Conservation (phyloP, 2,888 invertebrate species). For the Agonopterix arenella region DNA sequence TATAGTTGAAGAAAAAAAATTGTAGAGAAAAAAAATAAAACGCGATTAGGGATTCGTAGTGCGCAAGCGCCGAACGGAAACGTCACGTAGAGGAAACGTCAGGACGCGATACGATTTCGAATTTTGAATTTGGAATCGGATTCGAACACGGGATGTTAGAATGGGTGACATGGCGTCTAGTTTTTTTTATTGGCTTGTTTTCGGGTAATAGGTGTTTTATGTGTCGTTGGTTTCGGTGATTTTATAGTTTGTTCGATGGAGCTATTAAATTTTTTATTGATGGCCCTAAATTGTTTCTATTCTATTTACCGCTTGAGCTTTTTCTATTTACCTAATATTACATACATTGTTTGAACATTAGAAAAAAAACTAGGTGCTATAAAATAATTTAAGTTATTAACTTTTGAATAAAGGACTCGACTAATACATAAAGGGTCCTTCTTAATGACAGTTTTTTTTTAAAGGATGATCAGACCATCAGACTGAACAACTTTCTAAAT, state of each 20-base stretch:
- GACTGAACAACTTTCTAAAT: no score
- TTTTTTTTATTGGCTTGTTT: constrained; percentile 28
- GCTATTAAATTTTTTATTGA: background rate
- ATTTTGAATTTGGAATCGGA: constrained; percentile 64
- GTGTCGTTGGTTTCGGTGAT: constrained; percentile 11
- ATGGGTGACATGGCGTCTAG: constrained; percentile 54
- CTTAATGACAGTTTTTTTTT: no score
- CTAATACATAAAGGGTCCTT: no score
- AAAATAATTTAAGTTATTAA: no score
- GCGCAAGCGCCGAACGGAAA: constrained; percentile 62
- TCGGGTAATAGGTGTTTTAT: constrained; percentile 21
- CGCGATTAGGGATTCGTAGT: constrained; percentile 65
- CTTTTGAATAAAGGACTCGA: no score
- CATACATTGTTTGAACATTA: no score
- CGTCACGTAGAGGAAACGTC: constrained; percentile 72
- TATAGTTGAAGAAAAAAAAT: constrained; percentile 39
- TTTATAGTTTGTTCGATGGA: constrained; percentile 7
- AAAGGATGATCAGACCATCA: no score
- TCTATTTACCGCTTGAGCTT: no score
- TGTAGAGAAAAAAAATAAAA: constrained; percentile 41
- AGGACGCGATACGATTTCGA: constrained; percentile 75
- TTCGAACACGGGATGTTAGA: constrained; percentile 49
- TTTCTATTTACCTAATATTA: no score
- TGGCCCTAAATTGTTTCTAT: background rate
- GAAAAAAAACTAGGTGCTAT: no score